Evolutionary conservation across 2,888 invertebrate species (phyloP).

Genomic region (Agriotes lineatus): DNA sequence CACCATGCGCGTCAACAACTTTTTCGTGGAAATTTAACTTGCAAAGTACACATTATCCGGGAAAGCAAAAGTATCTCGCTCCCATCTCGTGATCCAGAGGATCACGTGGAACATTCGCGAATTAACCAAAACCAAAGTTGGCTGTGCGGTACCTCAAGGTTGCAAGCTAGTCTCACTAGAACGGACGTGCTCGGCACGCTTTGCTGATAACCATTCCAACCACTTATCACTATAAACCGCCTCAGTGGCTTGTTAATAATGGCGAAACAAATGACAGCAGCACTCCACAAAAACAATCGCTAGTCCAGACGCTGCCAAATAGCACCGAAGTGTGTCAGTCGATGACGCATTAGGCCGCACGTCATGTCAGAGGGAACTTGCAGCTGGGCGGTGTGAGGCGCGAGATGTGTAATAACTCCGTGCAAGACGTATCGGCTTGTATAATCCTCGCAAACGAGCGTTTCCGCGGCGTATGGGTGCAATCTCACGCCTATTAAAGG

Average conservation of each 20-base stretch:
- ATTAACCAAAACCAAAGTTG: background rate
- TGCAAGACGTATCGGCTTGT: conserved; percentile 7
- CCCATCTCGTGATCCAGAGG: too few relatives aligned
- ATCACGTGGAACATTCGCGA: background rate
- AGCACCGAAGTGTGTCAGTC: conserved; percentile 42
- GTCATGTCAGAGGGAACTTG: conserved; percentile 21
- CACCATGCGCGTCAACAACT: too few relatives aligned
- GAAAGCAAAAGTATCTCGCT: too few relatives aligned
- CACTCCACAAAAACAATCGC: conserved; percentile 30
- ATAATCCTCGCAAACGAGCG: background rate
- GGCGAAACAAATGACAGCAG: background rate
- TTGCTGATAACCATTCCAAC: background rate
- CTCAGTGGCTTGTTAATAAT: too few relatives aligned
- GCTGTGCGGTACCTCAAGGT: background rate
- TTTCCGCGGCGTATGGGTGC: conserved; percentile 7
- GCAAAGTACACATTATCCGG: too few relatives aligned
- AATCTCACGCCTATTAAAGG: conserved; percentile 35
- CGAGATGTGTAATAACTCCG: conserved; percentile 5
- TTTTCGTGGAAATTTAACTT: too few relatives aligned
- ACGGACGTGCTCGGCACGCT: background rate
- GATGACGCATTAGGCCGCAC: conserved; percentile 38
- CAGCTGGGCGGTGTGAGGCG: conserved; percentile 20
- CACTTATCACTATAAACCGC: conserved; percentile 11
- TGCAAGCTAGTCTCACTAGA: background rate
- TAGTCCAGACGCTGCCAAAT: conserved; percentile 42